Evolutionary conservation across 2,888 invertebrate species (phyloP).

Genomic region (Agrenia bidenticulata): DNA sequence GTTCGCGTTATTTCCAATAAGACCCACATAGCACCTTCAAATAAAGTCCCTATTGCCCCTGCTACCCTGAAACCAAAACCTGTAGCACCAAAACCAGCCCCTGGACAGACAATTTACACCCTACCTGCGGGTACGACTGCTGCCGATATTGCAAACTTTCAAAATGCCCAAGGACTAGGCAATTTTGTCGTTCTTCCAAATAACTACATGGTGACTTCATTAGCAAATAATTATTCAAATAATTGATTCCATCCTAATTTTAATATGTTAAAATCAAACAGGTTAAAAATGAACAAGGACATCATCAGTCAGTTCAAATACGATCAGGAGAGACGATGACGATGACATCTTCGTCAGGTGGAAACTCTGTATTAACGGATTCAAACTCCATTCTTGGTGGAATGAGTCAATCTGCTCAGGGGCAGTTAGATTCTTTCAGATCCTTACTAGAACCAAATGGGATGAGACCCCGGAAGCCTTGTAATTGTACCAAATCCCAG

Average conservation of each 20-base stretch:
- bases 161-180: constrained; percentile 35
- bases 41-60: constrained; percentile 52
- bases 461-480: constrained; percentile 81
- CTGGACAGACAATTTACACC: constrained; percentile 41
- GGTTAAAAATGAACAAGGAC: constrained; percentile 44
- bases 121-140: constrained; percentile 39
- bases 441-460: constrained; percentile 59
- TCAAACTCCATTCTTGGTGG: constrained; percentile 34
- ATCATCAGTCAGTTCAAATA: constrained; percentile 35
- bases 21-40: constrained; percentile 33
- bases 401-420: constrained; percentile 25
- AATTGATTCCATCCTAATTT: neutral
- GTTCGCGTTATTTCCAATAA: constrained; percentile 64
- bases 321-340: constrained; percentile 37
- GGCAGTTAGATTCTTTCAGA: constrained; percentile 47
- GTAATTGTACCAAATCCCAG: constrained; percentile 98
- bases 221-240: neutral
- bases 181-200: constrained; percentile 50
- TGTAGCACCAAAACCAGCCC: constrained; percentile 47
- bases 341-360: constrained; percentile 9
- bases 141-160: constrained; percentile 35
- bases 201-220: constrained; percentile 45
- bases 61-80: constrained; percentile 46
- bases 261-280: constrained; percentile 11
- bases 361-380: constrained; percentile 22